Evolutionary conservation across 2,797 vertebrate species (phyloP), one percentile per base, ranked within the genome.

Genomic region (Hippoglossus hippoglossus): DNA sequence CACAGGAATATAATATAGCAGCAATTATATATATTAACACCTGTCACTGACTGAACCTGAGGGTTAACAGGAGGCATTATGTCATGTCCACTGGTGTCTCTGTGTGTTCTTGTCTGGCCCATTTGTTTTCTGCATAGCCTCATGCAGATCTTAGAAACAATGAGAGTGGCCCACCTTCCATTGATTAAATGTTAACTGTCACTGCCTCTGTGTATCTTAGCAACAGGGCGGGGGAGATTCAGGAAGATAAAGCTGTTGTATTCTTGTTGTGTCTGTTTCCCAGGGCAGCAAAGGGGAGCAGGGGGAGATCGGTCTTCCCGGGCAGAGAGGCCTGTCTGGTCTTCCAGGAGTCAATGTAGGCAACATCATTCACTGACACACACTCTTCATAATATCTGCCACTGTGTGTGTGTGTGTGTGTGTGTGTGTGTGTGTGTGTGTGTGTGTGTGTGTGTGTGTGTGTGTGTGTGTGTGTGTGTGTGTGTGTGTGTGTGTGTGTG

Each of bases 251-350:
- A 82, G 47, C 67, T 54, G 71, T 76, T 81, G 87, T 78, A 71
- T 59, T 81, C 31, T 31, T 83, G 73, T 87, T 81, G 67, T 86
- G 67, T 92, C 73, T 84, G 83, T 82, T 89, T 87, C 73, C 63
- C 39, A 95, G 94, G 94, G 94, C 80, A 85, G 73, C 88, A 95
- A 95, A 91, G 94, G 93, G 25, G 94, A 93, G 51, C 77, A 86
- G 60, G 94, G 94, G 0, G 94, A 94, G 88, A 79, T 93, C n/a
- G 93, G 94, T 63, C 87, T 94, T 74, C 93, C 94, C 31, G 94
- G 94, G 81, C 94, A 93, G 68, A 89, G 92, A 84, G 94, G 94
- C 22, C 73, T 94, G 39, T 73, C 91, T 0, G 94, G 94, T 49
- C 89, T 90, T 68, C 83, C 87, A 66, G 94, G 94, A 90, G 0